Conservation (phyloP, 2,113 vertebrate genomes). For the Penelope pileata region DNA sequence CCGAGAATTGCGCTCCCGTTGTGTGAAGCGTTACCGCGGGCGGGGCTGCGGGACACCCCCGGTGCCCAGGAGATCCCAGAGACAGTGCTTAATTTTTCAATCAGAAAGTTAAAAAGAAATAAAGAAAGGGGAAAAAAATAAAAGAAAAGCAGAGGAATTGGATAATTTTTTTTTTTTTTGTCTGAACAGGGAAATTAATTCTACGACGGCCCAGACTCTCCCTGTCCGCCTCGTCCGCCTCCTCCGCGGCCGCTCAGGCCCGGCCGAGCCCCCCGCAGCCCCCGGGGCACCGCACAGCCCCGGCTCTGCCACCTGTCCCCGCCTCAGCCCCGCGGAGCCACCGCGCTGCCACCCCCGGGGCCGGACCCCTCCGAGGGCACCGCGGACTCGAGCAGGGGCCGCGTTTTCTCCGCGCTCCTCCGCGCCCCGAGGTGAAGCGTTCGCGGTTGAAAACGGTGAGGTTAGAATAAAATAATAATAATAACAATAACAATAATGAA, state of each 20-base stretch:
- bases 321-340: background rate
- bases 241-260: background rate
- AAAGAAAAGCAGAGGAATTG: background rate
- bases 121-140: background rate
- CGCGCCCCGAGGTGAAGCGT: background rate
- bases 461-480: background rate
- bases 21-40: background rate
- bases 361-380: background rate
- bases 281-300: background rate
- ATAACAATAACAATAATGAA: background rate
- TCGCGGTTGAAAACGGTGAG: background rate
- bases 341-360: background rate
- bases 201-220: background rate
- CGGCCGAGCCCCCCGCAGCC: background rate
- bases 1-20: background rate
- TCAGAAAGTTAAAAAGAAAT: rapidly evolving
- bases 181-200: background rate
- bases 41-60: too few relatives aligned
- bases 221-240: background rate
- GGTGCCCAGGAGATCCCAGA: background rate
- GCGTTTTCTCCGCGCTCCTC: background rate
- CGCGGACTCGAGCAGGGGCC: background rate
- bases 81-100: background rate
- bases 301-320: background rate
- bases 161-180: background rate